Conservation (phyloP, 2,113 vertebrate species). For the Himantopus leucocephalus region DNA sequence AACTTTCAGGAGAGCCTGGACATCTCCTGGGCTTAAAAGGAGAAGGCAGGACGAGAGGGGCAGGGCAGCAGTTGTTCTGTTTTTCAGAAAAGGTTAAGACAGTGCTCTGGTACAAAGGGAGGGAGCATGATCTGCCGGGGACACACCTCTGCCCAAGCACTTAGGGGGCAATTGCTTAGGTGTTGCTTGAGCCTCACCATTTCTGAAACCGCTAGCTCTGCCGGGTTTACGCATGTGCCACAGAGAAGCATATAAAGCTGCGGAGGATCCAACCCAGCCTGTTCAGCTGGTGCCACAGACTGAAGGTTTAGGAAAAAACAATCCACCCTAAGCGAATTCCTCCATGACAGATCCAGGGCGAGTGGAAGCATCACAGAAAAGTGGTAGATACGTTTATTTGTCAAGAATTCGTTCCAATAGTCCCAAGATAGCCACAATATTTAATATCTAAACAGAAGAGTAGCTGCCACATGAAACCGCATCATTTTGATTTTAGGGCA, state of each 20-base stretch:
- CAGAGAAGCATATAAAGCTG: background rate
- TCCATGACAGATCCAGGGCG: background rate
- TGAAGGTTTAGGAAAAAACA: background rate
- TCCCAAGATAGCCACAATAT: background rate
- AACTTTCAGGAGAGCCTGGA: background rate
- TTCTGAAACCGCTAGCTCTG: background rate
- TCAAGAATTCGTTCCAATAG: background rate
- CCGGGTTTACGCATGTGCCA: background rate
- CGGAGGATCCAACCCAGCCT: background rate
- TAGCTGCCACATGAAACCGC: background rate
- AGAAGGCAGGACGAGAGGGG: background rate
- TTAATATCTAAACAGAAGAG: background rate
- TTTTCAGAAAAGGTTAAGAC: background rate
- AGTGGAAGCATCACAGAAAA: background rate
- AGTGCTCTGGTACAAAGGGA: background rate
- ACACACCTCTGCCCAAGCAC: background rate
- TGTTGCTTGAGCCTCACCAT: background rate
- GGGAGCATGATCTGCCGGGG: background rate
- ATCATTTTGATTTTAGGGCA: background rate
- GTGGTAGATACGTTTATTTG: background rate
- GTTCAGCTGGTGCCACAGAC: rapidly evolving
- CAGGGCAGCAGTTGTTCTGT: background rate
- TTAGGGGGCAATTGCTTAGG: rapidly evolving
- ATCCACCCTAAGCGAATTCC: background rate
- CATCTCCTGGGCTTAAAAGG: background rate